Evolutionary conservation across 2,113 vertebrate genomes (phyloP), one percentile per base, ranked within the genome.

Genomic region (Cisticola juncidis): DNA sequence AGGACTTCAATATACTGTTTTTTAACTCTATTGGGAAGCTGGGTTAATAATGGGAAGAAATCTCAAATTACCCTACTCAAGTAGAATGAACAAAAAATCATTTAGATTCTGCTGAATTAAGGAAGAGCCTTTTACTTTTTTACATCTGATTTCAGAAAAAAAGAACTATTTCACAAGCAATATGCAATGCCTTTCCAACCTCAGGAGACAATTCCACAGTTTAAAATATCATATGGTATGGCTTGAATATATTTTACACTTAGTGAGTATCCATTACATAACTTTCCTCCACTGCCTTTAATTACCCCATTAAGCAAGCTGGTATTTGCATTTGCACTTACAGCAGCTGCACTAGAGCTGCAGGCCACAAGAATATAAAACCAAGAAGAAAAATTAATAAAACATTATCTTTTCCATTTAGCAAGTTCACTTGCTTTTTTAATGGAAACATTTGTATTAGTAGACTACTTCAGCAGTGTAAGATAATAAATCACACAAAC

Each of bases 391-490:
- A 95, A 90, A 97, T 90, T 96, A 96, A 92, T 95, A 96, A 95
- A 96, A 94, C 56, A 95, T 94, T 81, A 91, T 85, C 66, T 66
- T 86, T 88, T 58, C 76, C 78, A 81, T 96, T 96, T 94, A 92
- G 66, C 92, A 79, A 85, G 54, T 77, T 95, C 69, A 48, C 53
- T 90, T 91, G 53, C 57, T 61, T 94, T 96, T 90, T 97, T 86
- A 96, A 95, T 95, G 60, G 95, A 97, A 97, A 95, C 73, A 57
- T 92, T 97, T 94, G 33, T 95, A 96, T 92, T 97, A 93, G 65
- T 69, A 85, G 48, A 78, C 79, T 95, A 94, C 86, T 96, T 84
- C 70, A 92, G 68, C 65, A 74, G 79, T 80, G 86, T 47, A 70
- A 88, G 77, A 70, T 64, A 96, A 96, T 96, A 97, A 96, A 96